These are phyloP conservation scores for Acomys russatus DNA, from an alignment of 2,797 vertebrate genomes.

Conservation along the genomic window DNA sequence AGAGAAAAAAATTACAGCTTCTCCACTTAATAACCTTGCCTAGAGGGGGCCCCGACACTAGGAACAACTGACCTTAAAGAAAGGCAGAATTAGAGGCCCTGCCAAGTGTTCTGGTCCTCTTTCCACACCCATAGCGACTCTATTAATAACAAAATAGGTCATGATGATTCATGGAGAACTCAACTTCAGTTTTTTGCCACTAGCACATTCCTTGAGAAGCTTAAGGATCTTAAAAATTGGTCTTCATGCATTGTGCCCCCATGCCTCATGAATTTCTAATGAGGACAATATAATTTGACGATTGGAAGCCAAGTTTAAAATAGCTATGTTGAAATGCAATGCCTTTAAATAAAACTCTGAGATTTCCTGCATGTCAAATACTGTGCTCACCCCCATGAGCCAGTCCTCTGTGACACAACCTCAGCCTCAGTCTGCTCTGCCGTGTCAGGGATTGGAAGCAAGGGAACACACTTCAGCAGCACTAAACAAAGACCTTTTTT, in stretches of 20 bases:
- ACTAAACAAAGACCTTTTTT: not conserved
- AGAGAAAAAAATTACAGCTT: slow-evolving; percentile 17
- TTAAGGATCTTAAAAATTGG: slow-evolving; percentile 52
- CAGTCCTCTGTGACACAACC: not conserved
- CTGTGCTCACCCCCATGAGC: not conserved
- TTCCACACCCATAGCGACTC: not conserved
- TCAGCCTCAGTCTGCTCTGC: not conserved
- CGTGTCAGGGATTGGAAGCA: not conserved
- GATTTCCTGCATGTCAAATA: not conserved
- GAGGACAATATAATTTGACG: not conserved
- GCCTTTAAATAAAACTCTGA: slow-evolving; percentile 57
- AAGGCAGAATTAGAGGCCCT: slow-evolving; percentile 43
- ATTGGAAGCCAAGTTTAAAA: slow-evolving; percentile 67
- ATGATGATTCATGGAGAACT: slow-evolving; percentile 47
- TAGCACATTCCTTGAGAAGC: slow-evolving; percentile 26
- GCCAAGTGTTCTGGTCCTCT: not conserved
- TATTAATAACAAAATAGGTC: slow-evolving; percentile 60
- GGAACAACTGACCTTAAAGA: slow-evolving; percentile 37
- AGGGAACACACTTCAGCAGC: not conserved
- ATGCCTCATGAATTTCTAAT: not conserved
- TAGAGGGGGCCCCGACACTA: not conserved
- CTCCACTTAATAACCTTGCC: not conserved
- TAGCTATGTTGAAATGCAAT: slow-evolving; percentile 43
- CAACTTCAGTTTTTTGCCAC: slow-evolving; percentile 52
- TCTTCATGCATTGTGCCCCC: not conserved